Conservation (phyloP, 2,888 invertebrate species). For the Andrena camellia region DNA sequence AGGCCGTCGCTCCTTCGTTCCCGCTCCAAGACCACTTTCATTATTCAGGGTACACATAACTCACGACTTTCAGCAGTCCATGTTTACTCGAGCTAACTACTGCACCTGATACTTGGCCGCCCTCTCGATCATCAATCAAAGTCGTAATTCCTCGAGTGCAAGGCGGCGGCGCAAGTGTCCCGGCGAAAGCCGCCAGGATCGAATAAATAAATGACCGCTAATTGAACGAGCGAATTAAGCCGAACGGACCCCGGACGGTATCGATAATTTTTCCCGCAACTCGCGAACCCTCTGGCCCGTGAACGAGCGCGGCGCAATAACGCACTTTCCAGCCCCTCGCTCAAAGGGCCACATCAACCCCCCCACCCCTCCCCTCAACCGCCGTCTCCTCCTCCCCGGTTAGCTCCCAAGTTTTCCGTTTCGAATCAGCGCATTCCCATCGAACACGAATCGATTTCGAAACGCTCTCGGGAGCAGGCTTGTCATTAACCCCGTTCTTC, state of each 20-base stretch:
- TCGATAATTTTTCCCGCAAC: conserved; percentile 29
- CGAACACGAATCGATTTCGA: conserved; percentile 67
- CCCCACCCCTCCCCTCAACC: background rate
- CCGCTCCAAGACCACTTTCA: too few species aligned
- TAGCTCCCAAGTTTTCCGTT: conserved; percentile 62
- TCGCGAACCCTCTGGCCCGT: background rate
- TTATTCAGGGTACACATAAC: too few species aligned
- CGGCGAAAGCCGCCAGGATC: background rate
- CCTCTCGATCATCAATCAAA: too few species aligned
- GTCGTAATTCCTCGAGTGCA: too few species aligned
- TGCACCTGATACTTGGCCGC: too few species aligned
- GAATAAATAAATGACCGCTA: conserved; percentile 11
- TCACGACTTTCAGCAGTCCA: too few species aligned
- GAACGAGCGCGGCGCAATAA: conserved; percentile 34
- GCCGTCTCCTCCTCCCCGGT: conserved; percentile 3
- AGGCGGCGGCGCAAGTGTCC: background rate
- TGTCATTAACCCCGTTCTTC: conserved; percentile 72
- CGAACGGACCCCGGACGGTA: conserved; percentile 2
- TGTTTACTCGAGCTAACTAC: too few species aligned
- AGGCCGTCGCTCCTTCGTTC: too few species aligned
- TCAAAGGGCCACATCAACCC: conserved; percentile 34
- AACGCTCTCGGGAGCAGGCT: conserved; percentile 60
- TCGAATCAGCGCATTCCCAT: conserved; percentile 62
- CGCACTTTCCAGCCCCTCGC: conserved; percentile 25
- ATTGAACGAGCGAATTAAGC: conserved; percentile 33